Percentiles rank a stretch among this genome's conserved stretches.
Conservation (phyloP, 2,888 invertebrate species). For the Cephus rjabovi region DNA sequence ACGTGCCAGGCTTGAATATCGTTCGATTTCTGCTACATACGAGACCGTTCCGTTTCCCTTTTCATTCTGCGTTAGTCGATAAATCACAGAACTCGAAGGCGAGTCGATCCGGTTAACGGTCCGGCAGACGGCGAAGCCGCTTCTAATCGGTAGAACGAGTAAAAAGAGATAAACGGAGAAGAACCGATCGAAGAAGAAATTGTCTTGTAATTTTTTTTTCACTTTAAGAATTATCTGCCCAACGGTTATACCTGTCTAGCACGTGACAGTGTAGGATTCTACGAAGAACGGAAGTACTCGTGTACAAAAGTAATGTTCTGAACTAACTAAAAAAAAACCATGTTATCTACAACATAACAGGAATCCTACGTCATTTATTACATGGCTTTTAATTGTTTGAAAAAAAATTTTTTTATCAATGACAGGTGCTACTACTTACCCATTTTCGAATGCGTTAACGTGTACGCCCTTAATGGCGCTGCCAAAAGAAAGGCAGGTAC, state of each 20-base stretch:
- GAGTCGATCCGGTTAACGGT: neutral
- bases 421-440: conserved; percentile 44
- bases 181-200: neutral
- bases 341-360: neutral
- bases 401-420: neutral
- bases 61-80: neutral
- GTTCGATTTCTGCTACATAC: neutral
- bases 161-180: neutral
- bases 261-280: neutral
- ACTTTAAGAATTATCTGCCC: neutral
- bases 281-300: neutral
- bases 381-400: neutral
- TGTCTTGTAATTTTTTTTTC: neutral
- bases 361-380: neutral
- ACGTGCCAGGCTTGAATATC: neutral
- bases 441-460: conserved; percentile 64
- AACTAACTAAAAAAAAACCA: neutral
- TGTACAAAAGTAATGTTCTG: neutral
- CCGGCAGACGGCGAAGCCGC: neutral
- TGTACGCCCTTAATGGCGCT: conserved; percentile 60
- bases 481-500: conserved; percentile 62
- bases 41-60: neutral
- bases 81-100: neutral
- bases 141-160: neutral
- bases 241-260: neutral